Conservation (phyloP, 2,888 invertebrate genomes). For the Ischnus inquisitorius region DNA sequence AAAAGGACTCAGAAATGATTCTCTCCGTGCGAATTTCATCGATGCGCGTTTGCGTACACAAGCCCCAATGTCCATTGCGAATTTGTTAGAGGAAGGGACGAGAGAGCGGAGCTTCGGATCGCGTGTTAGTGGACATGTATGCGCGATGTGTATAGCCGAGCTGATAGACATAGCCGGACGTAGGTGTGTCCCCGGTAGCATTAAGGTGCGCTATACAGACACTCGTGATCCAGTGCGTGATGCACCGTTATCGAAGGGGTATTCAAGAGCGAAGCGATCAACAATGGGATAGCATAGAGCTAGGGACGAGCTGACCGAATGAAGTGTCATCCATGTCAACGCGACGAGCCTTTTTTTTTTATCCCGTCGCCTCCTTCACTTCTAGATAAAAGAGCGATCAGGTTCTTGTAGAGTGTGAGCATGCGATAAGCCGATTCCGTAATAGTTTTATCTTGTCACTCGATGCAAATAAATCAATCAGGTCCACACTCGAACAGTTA, state of each 20-base stretch:
- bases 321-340: slow-evolving; percentile 48
- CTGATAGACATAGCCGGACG: slow-evolving; percentile 9
- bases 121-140: slow-evolving; percentile 11
- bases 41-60: background rate
- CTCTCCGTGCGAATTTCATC: background rate
- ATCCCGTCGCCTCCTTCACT: background rate
- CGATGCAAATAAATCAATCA: too few relatives aligned
- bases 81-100: background rate
- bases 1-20: background rate
- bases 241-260: background rate
- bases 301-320: slow-evolving; percentile 12
- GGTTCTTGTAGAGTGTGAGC: background rate
- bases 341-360: slow-evolving; percentile 30
- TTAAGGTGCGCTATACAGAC: slow-evolving; percentile 47
- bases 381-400: slow-evolving; percentile 15
- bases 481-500: too few relatives aligned
- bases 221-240: slow-evolving; percentile 41
- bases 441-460: background rate
- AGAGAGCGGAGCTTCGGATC: background rate
- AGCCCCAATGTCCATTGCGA: background rate
- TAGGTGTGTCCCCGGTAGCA: slow-evolving; percentile 35
- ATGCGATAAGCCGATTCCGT: background rate
- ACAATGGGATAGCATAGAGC: slow-evolving; percentile 10
- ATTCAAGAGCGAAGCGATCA: slow-evolving; percentile 45
- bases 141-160: slow-evolving; percentile 1